Percentiles rank a stretch among this genome's conserved stretches.
Evolutionary conservation across 2,888 invertebrate species (phyloP).

Genomic region (Pammene aurita): DNA sequence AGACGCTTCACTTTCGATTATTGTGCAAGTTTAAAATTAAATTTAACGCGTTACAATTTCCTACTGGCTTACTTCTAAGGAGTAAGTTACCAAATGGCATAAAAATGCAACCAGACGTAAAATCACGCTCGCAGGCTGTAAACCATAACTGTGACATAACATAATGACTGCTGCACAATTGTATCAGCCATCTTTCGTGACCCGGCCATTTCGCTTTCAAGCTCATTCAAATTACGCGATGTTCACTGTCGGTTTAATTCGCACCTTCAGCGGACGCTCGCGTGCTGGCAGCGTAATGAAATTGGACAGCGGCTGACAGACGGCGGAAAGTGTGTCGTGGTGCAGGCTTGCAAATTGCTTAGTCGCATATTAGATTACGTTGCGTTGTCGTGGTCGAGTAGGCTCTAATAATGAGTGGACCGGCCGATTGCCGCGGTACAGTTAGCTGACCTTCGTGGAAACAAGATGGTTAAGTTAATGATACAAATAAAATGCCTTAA

Average conservation of each 20-base stretch:
- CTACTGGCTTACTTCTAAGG: constrained; percentile 54
- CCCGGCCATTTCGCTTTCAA: constrained; percentile 66
- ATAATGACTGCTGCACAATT: constrained; percentile 55
- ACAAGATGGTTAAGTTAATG: constrained; percentile 39
- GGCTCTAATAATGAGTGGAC: constrained; percentile 50
- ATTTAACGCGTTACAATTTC: constrained; percentile 47
- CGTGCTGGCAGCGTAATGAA: constrained; percentile 54
- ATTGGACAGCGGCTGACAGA: constrained; percentile 44
- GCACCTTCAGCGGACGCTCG: constrained; percentile 46
- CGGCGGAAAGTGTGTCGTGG: constrained; percentile 28
- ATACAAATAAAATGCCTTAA: constrained; percentile 24
- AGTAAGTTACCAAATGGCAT: constrained; percentile 50
- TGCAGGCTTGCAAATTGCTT: constrained; percentile 38
- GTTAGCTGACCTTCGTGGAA: constrained; percentile 66
- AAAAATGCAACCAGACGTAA: constrained; percentile 68
- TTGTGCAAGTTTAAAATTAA: constrained; percentile 38
- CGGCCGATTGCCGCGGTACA: constrained; percentile 59
- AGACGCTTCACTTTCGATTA: constrained; percentile 38
- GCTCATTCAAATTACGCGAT: constrained; percentile 55
- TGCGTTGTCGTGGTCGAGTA: constrained; percentile 53
- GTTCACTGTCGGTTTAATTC: constrained; percentile 58
- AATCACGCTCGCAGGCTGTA: constrained; percentile 55
- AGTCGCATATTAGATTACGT: constrained; percentile 48
- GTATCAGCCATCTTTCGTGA: constrained; percentile 62
- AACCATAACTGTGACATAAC: constrained; percentile 69